Evolutionary conservation across 2,113 vertebrate genomes (phyloP).

Genomic region (Dipodomys spectabilis): DNA sequence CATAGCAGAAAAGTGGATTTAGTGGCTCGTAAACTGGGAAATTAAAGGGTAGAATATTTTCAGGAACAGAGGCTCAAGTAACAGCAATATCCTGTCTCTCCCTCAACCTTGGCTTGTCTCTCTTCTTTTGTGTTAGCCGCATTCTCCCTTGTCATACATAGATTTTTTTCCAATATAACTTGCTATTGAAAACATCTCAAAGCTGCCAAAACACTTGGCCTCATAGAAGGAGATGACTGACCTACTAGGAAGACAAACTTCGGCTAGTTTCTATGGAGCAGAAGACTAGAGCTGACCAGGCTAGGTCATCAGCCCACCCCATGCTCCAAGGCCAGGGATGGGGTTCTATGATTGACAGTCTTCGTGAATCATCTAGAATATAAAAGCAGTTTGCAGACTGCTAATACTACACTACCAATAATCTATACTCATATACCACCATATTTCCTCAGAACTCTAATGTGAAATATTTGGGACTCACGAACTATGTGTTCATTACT

Average conservation of each 20-base stretch:
- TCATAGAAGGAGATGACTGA: neutral
- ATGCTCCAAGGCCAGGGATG: neutral
- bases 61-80: neutral
- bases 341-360: neutral
- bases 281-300: neutral
- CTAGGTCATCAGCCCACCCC: neutral
- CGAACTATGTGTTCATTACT: neutral
- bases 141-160: too few species aligned
- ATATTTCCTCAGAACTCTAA: neutral
- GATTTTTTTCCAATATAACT: too few species aligned
- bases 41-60: neutral
- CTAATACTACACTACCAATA: too few species aligned
- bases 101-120: neutral
- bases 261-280: neutral
- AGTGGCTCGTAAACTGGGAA: conserved; percentile 11
- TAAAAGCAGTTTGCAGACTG: neutral
- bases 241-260: neutral
- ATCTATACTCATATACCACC: too few species aligned
- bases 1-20: neutral
- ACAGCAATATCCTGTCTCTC: neutral
- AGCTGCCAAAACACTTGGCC: neutral
- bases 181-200: neutral
- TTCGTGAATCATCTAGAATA: neutral
- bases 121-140: neutral
- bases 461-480: neutral